Conservation (phyloP, 1,140 invertebrate species). For the Trigoniulus corallinus region DNA sequence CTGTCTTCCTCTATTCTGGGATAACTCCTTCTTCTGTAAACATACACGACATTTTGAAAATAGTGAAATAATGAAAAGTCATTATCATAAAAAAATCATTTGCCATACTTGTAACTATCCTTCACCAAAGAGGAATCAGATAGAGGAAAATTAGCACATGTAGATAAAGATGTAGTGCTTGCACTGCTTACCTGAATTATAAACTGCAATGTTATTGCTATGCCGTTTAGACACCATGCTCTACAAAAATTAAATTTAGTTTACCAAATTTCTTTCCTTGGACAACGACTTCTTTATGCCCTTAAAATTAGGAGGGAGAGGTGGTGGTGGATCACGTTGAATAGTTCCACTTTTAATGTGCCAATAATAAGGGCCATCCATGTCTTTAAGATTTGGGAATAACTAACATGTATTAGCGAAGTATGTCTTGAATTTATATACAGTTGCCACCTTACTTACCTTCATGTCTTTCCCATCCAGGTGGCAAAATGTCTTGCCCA, state of each 20-base stretch:
- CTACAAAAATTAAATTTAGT: background rate
- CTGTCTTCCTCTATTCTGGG: background rate
- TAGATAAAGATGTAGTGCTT: background rate
- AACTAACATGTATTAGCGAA: constrained; percentile 38
- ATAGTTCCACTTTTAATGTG: constrained; percentile 96
- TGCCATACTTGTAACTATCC: background rate
- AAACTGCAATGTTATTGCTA: background rate
- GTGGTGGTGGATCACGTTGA: constrained; percentile 67
- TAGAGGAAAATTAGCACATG: background rate
- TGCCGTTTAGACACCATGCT: background rate
- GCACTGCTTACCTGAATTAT: background rate
- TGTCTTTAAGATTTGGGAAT: too few species aligned
- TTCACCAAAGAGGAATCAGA: background rate
- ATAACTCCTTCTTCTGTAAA: background rate
- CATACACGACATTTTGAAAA: background rate
- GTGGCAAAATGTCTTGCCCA: constrained; percentile 36
- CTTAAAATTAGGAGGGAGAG: constrained; percentile 19
- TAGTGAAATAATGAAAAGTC: background rate
- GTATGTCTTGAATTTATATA: constrained; percentile 1
- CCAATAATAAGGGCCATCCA: constrained; percentile 90
- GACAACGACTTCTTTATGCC: background rate
- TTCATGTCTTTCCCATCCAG: constrained; percentile 87
- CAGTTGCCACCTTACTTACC: too few species aligned
- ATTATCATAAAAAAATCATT: background rate
- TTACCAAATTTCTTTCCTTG: background rate